These are phyloP conservation scores for Cavia aperea DNA, from an alignment of 2,113 vertebrate species.

Conservation along the genomic window DNA sequence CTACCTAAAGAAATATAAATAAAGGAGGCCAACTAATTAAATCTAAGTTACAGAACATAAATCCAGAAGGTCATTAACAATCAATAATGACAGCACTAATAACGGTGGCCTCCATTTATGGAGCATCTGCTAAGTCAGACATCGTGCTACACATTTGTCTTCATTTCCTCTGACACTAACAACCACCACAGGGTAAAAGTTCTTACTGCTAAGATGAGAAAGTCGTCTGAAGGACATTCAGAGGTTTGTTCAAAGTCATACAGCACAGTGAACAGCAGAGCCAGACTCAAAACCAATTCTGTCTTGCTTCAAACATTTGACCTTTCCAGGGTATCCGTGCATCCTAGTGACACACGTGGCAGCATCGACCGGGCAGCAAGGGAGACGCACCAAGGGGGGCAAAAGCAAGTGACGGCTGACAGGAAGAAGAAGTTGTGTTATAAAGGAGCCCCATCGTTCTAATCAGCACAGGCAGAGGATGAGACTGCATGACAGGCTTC, in stretches of 20 bases:
- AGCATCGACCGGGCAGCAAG: not conserved
- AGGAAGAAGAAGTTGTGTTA: not conserved
- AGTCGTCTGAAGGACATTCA: not conserved
- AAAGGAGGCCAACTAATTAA: not conserved
- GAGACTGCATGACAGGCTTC: not conserved
- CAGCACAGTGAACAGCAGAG: not conserved
- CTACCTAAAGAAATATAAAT: not conserved
- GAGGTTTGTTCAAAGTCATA: not conserved
- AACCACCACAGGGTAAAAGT: not conserved
- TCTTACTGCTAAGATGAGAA: conserved; percentile 10
- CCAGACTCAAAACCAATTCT: not conserved
- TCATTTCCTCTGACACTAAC: conserved; percentile 13
- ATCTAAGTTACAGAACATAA: not conserved
- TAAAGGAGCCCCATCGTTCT: not conserved
- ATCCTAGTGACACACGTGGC: not conserved
- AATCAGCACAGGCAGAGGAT: not conserved
- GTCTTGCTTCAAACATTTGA: conserved; percentile 20
- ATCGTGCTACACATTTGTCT: not conserved
- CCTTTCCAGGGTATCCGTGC: not conserved
- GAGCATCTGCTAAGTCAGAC: not conserved
- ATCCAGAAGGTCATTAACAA: not conserved
- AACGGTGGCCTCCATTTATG: not conserved
- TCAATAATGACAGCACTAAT: not conserved
- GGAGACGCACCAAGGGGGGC: not conserved
- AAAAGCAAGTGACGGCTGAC: not conserved